phyloP scores from a whole-genome alignment of 2,113 vertebrate species.

The Typhlomys cinereus region DNA sequence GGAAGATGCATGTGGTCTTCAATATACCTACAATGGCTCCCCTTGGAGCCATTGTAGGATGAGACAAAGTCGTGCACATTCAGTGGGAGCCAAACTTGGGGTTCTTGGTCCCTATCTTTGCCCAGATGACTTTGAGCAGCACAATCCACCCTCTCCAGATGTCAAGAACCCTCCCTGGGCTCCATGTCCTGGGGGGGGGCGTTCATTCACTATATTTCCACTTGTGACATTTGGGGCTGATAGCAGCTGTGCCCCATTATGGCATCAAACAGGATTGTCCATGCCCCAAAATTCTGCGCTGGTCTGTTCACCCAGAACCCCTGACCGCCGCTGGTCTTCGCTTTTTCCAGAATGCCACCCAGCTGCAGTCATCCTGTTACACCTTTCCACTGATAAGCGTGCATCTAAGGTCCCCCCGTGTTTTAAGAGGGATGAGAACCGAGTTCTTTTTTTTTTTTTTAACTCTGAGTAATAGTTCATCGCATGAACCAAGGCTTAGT shows the following conservation, averaged over 20 bases:
- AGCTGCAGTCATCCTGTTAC: background rate
- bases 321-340: background rate
- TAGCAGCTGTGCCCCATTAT: background rate
- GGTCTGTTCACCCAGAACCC: background rate
- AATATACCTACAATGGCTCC: too few relatives aligned
- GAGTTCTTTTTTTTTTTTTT: background rate
- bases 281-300: background rate
- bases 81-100: too few relatives aligned
- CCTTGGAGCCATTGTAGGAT: too few relatives aligned
- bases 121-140: accelerated
- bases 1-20: too few relatives aligned
- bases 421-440: background rate
- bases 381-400: background rate
- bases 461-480: background rate
- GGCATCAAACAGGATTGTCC: too few relatives aligned
- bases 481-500: background rate
- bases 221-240: too few relatives aligned
- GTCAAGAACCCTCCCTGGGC: background rate
- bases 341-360: background rate
- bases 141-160: background rate
- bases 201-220: too few relatives aligned
- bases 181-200: too few relatives aligned
- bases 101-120: background rate
- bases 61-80: too few relatives aligned
- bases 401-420: background rate